Base-by-base conservation (phyloP, 1,140 invertebrate species). In the Pseudobourletiella spinata region DNA sequence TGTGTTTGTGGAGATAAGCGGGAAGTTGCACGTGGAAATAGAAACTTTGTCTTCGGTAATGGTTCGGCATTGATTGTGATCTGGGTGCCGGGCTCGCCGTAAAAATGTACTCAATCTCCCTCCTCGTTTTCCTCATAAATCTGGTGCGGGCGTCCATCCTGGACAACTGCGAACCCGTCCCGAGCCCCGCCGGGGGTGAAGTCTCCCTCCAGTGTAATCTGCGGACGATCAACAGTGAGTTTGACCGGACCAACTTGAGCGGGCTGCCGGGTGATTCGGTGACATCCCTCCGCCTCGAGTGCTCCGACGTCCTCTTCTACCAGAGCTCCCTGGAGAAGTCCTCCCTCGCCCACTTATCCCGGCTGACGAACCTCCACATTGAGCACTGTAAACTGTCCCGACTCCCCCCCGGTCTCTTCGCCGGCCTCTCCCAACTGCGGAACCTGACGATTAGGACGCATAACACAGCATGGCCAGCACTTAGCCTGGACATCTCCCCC, bases 341-440 rank as follows among this genome's bases (percentile, higher is more conserved):
- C 59, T 91, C 88, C 74, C 91, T 94, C 73, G 80, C 86, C 51
- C 86, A 87, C 62, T 76, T 94, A 56, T 79, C 86, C 30, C 88
- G 91, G 72, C 76, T 94, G 44, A 81, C 83, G 43, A 85, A 89
- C 64, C 80, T 94, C 3, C 85, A 86, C 8, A 88, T 95, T 59
- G 89, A 93, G 73, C 89, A 87, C 68, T 95, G 91, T 76, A 91
- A 91, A 77, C 86, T 95, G 60, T 85, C 85, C 35, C 88, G 89
- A 72, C 77, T 95, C 24, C 87, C 88, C 2, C 84, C 86, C 54
- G 86, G 86, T 16, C 86, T 87, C 0, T 91, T 92, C 70, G 81
- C 83, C 16, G 87, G 87, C 1, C 79, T 91, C 15, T 82, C 83
- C 44, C 85, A 89, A 72, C 78, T 92, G 44, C 78, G 85, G 57